These are phyloP conservation scores for Cerastis leucographa DNA, from an alignment of 2,888 invertebrate species.

Conservation along the genomic window DNA sequence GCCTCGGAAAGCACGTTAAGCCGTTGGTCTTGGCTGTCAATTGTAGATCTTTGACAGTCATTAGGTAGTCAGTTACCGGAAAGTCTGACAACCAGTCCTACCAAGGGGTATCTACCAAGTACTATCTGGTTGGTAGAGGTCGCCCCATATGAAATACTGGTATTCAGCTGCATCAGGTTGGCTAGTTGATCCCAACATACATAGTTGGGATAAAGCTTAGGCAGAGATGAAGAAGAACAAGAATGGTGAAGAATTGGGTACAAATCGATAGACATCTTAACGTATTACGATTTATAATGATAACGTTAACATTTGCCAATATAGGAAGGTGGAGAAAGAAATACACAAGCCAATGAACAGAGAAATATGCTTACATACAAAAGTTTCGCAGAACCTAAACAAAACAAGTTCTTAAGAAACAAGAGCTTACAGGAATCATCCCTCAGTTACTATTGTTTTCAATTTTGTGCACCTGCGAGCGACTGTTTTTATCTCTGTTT, in stretches of 20 bases:
- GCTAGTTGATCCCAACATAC: too few relatives aligned
- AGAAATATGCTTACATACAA: background rate
- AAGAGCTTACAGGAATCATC: background rate
- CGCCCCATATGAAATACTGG: too few relatives aligned
- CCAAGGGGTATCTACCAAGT: too few relatives aligned
- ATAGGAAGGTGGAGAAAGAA: background rate
- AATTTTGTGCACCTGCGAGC: constrained; percentile 19
- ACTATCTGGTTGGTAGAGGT: too few relatives aligned
- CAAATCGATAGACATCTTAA: background rate
- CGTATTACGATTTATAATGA: background rate
- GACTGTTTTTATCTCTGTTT: constrained; percentile 4
- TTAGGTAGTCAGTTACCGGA: too few relatives aligned
- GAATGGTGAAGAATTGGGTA: background rate
- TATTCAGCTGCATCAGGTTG: too few relatives aligned
- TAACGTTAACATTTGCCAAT: background rate
- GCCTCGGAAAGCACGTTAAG: too few relatives aligned
- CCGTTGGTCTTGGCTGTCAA: too few relatives aligned
- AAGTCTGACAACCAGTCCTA: too few relatives aligned
- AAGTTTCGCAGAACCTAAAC: background rate
- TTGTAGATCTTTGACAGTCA: too few relatives aligned
- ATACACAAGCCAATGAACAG: background rate
- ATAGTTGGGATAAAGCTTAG: too few relatives aligned
- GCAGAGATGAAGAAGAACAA: background rate
- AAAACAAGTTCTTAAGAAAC: constrained; percentile 16
- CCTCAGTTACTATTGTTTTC: background rate